Base-by-base conservation (phyloP, 1,140 invertebrate genomes). In the Drosophila arizonae region DNA sequence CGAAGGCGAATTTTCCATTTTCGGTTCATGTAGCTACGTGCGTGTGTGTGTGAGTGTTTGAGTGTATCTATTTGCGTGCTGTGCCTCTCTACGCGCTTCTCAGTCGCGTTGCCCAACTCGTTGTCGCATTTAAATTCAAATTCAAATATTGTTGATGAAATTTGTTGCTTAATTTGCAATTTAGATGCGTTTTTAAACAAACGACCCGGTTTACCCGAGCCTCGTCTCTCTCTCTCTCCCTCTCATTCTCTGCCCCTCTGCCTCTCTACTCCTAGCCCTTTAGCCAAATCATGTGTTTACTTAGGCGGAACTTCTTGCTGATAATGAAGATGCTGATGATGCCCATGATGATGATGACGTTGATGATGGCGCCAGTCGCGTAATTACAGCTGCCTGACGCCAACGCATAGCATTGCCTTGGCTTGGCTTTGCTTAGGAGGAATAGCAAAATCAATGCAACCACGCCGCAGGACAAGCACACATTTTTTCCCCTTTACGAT, bases 71-170 rank as follows among this genome's bases (percentile, higher is more conserved):
- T 63, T 60, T 60, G 26, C 52, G 52, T 30, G 52, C 52, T 55
- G 28, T 36, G 52, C 36, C 61, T 41, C 51, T 76, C 58, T 75
- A 58, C 30, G 54, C 64, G 64, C 65, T 57, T 72, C 52, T 72
- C 64, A 68, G 10, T 41, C 61, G 17, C 58, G 52, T 65, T 36
- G 45, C 58, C 45, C 74, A 88, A 79, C 77, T 77, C 72, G 66
- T 87, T 88, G 84, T 72, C 84, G 80, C 84, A 88, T 89, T 88
- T 88, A 76, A 89, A 88, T 89, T 88, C 84, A 88, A 88, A 88
- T 88, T 88, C 84, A 89, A 88, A 89, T 89, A 89, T 90, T 89
- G 85, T 89, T 89, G 86, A 86, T 89, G 81, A 90, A 90, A 90
- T 88, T 88, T 88, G 84, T 86, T 89, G 86, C 85, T 86, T 90